Percentiles rank a stretch among this genome's conserved stretches.
Evolutionary conservation across 2,888 invertebrate genomes (phyloP).

Genomic region (Limnephilus rhombicus): DNA sequence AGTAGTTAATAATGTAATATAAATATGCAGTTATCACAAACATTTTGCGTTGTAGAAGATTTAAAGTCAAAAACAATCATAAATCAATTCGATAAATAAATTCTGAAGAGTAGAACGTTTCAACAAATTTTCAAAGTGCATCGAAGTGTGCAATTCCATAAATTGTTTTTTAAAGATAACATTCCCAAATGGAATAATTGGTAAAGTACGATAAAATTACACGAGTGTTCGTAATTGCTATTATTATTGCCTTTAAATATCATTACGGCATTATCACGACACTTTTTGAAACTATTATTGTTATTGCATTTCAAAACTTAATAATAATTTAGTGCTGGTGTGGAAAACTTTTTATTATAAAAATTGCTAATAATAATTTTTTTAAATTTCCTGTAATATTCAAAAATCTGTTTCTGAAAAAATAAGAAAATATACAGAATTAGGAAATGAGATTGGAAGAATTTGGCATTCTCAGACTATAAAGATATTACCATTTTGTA

Average conservation of each 20-base stretch:
- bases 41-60: neutral
- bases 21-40: neutral
- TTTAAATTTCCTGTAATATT: no score
- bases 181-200: constrained; percentile 18
- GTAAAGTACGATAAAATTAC: neutral
- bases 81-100: neutral
- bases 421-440: no score
- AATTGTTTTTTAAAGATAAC: constrained; percentile 14
- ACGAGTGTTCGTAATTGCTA: neutral
- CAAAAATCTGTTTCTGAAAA: no score
- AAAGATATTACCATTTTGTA: no score
- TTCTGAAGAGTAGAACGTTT: neutral
- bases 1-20: no score
- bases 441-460: no score
- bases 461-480: no score
- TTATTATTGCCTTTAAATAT: neutral
- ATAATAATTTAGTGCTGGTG: neutral
- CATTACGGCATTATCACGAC: neutral
- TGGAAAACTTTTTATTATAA: neutral
- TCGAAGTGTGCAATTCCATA: neutral
- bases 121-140: neutral
- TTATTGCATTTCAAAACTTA: neutral
- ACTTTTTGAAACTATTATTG: neutral
- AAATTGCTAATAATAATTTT: neutral
- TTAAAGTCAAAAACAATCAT: neutral